These are phyloP conservation scores for Sceliomorpha sp. DNA, from an alignment of 2,888 invertebrate species.

Conservation along the genomic window DNA sequence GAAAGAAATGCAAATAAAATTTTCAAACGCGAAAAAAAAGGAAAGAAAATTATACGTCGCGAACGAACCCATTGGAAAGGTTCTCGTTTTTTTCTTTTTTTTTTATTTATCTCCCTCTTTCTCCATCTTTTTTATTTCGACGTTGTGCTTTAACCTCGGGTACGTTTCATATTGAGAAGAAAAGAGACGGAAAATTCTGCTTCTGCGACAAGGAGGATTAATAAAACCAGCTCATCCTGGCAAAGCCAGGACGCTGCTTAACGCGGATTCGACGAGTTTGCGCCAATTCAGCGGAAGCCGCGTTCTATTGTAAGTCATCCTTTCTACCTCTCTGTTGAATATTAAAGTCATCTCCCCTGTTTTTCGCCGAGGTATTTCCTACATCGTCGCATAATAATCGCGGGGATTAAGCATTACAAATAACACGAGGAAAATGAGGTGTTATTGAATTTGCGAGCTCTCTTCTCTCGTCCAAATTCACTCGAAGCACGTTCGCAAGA, in stretches of 20 bases:
- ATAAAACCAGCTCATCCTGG: conserved; percentile 78
- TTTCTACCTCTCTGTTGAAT: conserved; percentile 58
- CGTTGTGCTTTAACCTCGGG: conserved; percentile 16
- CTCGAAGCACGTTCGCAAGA: background rate
- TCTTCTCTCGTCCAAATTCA: conserved; percentile 3
- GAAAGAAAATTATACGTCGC: too few relatives aligned
- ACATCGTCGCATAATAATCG: conserved; percentile 51
- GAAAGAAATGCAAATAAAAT: too few relatives aligned
- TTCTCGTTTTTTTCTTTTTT: too few relatives aligned
- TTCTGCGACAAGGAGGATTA: conserved; percentile 66
- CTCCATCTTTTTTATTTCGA: conserved; percentile 3
- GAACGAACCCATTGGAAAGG: too few relatives aligned
- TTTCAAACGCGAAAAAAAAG: too few relatives aligned
- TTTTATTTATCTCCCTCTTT: too few relatives aligned
- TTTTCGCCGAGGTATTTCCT: conserved; percentile 37
- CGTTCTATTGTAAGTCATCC: conserved; percentile 65
- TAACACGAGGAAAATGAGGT: conserved; percentile 14
- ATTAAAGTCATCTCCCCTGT: conserved; percentile 49
- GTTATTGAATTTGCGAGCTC: conserved; percentile 36
- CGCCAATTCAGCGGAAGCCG: conserved; percentile 74
- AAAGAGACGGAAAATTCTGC: conserved; percentile 32
- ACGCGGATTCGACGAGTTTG: conserved; percentile 73
- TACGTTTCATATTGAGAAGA: conserved; percentile 21
- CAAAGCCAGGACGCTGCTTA: conserved; percentile 57
- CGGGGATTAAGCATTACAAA: conserved; percentile 32